Evolutionary conservation across 2,797 vertebrate species (phyloP), one percentile per base, ranked within the genome.

Genomic region (Argyrosomus regius): DNA sequence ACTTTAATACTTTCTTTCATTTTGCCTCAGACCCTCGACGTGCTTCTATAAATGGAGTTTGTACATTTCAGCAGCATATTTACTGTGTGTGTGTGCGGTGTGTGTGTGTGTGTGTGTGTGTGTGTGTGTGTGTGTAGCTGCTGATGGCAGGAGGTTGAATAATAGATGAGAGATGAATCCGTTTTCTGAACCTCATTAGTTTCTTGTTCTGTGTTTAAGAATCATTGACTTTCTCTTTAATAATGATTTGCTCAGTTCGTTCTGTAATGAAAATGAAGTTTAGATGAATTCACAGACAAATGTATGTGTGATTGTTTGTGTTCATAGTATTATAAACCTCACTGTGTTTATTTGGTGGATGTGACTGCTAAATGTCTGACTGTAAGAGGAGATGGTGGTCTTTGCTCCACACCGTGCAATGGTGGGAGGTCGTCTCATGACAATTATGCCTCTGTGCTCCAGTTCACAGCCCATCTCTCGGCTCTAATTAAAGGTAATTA

Each of bases 401-500:
- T 70, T 39, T 8, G 3, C 79, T 69, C 64, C 28, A 22, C 54
- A 39, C 56, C 6, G n/a, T 1, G n/a, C 22, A 28, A 50, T 63
- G 53, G 80, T 66, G 79, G 75, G 79, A 86, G 81, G 78, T 83
- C 9, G 18, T 62, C 48, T 69, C 71, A 31, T 82, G 54, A 80
- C 87, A 89, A 86, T 85, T 88, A 90, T 74, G 53, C 81, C 72
- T 77, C 68, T 65, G 82, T 73, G 66, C 84, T 88, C 63, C 75
- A 82, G 80, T 88, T 91, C 85, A 82, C 75, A 87, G 70, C 81
- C 75, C 59, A 82, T 85, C 79, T 77, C 86, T 87, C 16, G 5
- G 86, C 80, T 87, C 65, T 90, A 83, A 91, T 92, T 91, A 92
- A 64, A 87, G 72, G 84, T 88, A 79, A 91, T 90, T 92, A 89